Conservation (phyloP, 2,113 vertebrate genomes). For the Sciurus niger region DNA sequence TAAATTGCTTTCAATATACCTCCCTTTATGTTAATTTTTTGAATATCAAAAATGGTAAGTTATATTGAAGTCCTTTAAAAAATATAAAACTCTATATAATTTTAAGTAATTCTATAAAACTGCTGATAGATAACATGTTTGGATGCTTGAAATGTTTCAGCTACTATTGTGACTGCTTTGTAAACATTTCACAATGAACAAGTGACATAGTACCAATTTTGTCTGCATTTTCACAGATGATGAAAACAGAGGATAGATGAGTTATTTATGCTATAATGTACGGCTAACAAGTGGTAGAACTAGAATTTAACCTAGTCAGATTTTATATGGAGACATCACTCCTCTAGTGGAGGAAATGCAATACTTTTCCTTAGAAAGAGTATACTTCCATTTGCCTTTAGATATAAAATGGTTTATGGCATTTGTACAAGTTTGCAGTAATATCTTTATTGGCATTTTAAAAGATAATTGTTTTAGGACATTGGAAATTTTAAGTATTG, state of each 20-base stretch:
- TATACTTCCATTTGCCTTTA: neutral
- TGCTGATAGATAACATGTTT: conserved; percentile 3
- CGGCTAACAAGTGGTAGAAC: neutral
- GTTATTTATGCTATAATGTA: neutral
- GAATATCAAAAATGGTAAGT: neutral
- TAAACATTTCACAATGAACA: conserved; percentile 10
- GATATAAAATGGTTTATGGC: conserved; percentile 28
- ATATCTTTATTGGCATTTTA: conserved; percentile 40
- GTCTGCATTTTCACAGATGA: neutral
- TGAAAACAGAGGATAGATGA: neutral
- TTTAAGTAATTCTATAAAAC: conserved; percentile 26
- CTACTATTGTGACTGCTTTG: conserved; percentile 7
- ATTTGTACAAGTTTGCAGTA: conserved; percentile 8
- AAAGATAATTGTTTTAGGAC: neutral
- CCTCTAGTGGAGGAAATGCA: neutral
- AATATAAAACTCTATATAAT: neutral
- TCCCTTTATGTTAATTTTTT: neutral
- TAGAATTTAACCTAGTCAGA: neutral
- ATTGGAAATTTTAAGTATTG: neutral
- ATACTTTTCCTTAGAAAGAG: conserved; percentile 13
- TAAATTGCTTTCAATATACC: neutral
- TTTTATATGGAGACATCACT: conserved; percentile 8
- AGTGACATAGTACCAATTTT: neutral
- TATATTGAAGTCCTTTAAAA: neutral
- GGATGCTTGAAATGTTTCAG: neutral